Conservation (phyloP, 1,140 invertebrate species). For the Hydropsyche tenuis region DNA sequence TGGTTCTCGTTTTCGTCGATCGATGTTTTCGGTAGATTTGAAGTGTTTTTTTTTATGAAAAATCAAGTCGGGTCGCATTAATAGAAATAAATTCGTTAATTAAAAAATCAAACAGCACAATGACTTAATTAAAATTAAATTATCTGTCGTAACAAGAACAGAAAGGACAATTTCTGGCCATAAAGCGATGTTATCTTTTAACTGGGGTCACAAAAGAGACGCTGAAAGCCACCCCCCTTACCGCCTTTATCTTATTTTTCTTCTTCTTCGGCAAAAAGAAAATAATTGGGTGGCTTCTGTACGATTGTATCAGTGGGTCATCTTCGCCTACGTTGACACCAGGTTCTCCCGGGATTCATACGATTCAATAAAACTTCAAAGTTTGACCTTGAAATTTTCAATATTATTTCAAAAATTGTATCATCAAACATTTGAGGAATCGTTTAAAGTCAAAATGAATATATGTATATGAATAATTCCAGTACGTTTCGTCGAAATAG, state of each 20-base stretch:
- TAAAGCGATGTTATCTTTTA: slow-evolving; percentile 41
- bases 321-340: slow-evolving; percentile 9
- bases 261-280: slow-evolving; percentile 37
- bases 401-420: too few species aligned
- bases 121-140: slow-evolving; percentile 42
- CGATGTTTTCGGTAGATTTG: not conserved
- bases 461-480: too few species aligned
- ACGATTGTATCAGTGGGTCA: slow-evolving; percentile 42
- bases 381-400: too few species aligned
- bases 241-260: slow-evolving; percentile 45
- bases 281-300: slow-evolving; percentile 47
- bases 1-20: too few species aligned
- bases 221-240: slow-evolving; percentile 27
- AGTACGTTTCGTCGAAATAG: too few species aligned
- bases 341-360: not conserved
- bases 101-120: slow-evolving; percentile 34
- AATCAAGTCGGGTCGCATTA: not conserved
- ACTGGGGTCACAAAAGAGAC: slow-evolving; percentile 40
- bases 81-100: slow-evolving; percentile 24
- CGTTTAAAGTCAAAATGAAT: too few species aligned
- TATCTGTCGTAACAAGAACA: slow-evolving; percentile 34
- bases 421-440: too few species aligned
- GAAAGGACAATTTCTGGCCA: slow-evolving; percentile 39
- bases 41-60: slow-evolving; percentile 4
- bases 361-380: too few species aligned